Conservation (phyloP, 1,140 invertebrate species). For the Drosophila carrolli region DNA sequence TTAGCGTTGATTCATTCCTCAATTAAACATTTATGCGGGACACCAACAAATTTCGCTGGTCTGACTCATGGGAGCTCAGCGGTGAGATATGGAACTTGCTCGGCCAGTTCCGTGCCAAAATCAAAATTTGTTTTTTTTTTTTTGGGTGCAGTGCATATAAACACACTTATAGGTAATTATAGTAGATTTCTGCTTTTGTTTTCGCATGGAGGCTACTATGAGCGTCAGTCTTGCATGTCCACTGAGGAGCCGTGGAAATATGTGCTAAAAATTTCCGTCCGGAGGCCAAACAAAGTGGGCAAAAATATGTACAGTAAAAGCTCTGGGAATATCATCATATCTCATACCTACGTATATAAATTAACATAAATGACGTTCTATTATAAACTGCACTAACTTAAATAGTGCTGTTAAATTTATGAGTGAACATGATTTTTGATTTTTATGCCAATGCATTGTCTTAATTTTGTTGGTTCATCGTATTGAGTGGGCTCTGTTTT, state of each 20-base stretch:
- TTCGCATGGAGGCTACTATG: conserved; percentile 26
- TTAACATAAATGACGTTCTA: too few relatives aligned
- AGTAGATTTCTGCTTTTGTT: conserved; percentile 56
- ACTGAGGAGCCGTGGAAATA: conserved; percentile 48
- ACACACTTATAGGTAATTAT: conserved; percentile 50
- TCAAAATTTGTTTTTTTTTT: conserved; percentile 35
- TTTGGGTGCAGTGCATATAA: conserved; percentile 30
- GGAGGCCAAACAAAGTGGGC: conserved; percentile 22
- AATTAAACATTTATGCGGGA: conserved; percentile 43
- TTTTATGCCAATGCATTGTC: too few relatives aligned
- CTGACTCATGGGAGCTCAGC: conserved; percentile 47
- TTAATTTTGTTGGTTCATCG: neutral
- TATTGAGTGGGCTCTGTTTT: conserved; percentile 10
- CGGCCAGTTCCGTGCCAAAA: conserved; percentile 46
- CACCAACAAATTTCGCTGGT: conserved; percentile 21
- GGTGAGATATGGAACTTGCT: conserved; percentile 45
- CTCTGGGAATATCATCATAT: neutral
- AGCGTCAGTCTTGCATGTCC: conserved; percentile 64
- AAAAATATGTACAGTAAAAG: conserved; percentile 15
- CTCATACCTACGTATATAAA: too few relatives aligned
- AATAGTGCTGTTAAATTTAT: too few relatives aligned
- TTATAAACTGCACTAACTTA: too few relatives aligned
- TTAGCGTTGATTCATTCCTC: conserved; percentile 59
- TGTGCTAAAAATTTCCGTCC: conserved; percentile 40
- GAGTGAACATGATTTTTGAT: too few relatives aligned